Evolutionary conservation across 2,113 vertebrate genomes (phyloP).

Genomic region (Ranitomeya imitator): DNA sequence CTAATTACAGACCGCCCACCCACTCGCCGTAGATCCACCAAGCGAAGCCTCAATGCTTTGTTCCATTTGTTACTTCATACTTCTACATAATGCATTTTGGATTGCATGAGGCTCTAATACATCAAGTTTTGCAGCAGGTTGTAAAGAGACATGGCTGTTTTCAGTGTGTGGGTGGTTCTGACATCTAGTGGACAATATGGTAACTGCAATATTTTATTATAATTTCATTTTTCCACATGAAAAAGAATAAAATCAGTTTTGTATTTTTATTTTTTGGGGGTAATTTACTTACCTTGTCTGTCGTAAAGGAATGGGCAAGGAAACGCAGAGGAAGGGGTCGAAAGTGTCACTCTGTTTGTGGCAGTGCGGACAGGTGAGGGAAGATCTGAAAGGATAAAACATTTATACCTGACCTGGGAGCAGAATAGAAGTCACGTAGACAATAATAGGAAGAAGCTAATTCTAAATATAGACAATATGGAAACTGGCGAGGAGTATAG

Average conservation of each 20-base stretch:
- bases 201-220: background rate
- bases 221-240: background rate
- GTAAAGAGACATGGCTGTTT: background rate
- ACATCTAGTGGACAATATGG: background rate
- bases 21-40: background rate
- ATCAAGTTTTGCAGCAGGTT: background rate
- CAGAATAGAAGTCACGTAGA: background rate
- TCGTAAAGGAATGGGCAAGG: slow-evolving; percentile 88
- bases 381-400: slow-evolving; percentile 76
- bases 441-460: background rate
- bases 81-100: background rate
- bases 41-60: background rate
- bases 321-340: slow-evolving; percentile 92
- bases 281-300: slow-evolving; percentile 83
- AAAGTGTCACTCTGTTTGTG: slow-evolving; percentile 97
- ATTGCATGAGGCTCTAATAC: background rate
- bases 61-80: background rate
- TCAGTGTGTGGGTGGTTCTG: background rate
- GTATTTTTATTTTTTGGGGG: too few species aligned
- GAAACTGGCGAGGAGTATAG: slow-evolving; percentile 23
- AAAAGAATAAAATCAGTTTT: background rate
- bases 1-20: slow-evolving; percentile 35
- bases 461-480: slow-evolving; percentile 33
- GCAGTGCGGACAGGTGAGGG: slow-evolving; percentile 93
- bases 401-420: background rate